Base-by-base conservation (phyloP, 2,113 vertebrate genomes). In the Protobothrops flavoviridis region DNA sequence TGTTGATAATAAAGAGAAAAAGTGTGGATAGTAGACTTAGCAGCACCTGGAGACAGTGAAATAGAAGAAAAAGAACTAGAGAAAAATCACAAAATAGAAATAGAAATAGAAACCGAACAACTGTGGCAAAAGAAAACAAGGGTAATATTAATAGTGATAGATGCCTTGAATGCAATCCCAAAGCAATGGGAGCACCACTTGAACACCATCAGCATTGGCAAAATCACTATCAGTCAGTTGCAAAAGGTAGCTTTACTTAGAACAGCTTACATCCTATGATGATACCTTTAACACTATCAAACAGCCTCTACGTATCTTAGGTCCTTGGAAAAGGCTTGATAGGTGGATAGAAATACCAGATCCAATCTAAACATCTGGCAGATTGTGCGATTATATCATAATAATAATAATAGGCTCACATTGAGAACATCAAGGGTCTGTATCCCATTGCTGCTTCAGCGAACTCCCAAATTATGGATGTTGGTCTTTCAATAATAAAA, bases 401-500 rank as follows among this genome's bases (percentile, higher is more conserved):
- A 81, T 81, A 33, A 81, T 43, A 81, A 81, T 43, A 81, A 43
- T 81, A 81, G 33, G 33, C 17, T 43, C 74, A 81, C n/a, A 20
- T 81, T 81, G 17, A 81, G 74, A 52, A 85, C 43, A 52, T 86
- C 43, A 86, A 20, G 45, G 17, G 7, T 10, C 2, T 59, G 3
- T 24, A 43, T 81, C 74, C 74, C 33, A 81, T 21, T 43, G 33
- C 17, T 85, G 53, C 89, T 89, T 50, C 92, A 89, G 39, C 43
- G 2, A 57, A 57, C 5, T 85, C 9, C 33, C 69, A 26, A 33
- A 87, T 92, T 93, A 91, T 45, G 50, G 91, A 93, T 95, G 87
- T 69, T 53, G 43, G 74, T 91, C 20, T n/a, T 24, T 56, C 85
- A 69, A 48, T 64, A 93, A 93, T 48, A 21, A 85, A 56, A 90